Evolutionary conservation across 2,888 invertebrate species (phyloP).

Genomic region (Apodemia zela): DNA sequence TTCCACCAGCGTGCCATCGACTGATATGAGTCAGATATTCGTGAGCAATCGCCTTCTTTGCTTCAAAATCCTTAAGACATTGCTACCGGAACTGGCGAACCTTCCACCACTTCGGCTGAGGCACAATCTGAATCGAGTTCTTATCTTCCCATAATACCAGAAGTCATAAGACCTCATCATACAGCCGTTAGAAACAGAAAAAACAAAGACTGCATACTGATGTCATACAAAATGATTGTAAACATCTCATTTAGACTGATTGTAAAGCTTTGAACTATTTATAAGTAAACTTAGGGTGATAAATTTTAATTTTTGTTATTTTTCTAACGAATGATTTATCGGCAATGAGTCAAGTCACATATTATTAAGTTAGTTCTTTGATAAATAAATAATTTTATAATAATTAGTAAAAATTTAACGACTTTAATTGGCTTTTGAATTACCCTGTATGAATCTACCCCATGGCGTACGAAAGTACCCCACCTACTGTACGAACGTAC

Average conservation of each 20-base stretch:
- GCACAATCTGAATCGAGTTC: constrained; percentile 11
- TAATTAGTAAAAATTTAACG: too few species aligned
- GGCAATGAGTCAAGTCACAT: too few species aligned
- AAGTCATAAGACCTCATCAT: background rate
- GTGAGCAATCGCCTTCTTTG: background rate
- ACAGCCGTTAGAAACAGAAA: constrained; percentile 17
- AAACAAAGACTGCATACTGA: constrained; percentile 6
- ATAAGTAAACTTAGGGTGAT: background rate
- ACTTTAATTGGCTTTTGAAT: too few species aligned
- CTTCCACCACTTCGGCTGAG: constrained; percentile 17
- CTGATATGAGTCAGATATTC: background rate
- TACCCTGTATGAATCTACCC: too few species aligned
- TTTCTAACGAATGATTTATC: too few species aligned
- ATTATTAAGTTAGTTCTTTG: too few species aligned
- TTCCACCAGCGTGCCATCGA: background rate
- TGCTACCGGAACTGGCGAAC: constrained; percentile 19
- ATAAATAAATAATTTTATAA: too few species aligned
- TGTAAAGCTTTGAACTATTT: background rate
- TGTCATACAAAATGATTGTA: background rate
- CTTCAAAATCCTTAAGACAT: constrained; percentile 12
- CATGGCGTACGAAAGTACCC: constrained; percentile 16
- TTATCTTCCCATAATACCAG: background rate
- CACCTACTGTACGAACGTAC: constrained; percentile 21
- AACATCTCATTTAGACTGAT: background rate
- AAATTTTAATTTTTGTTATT: too few species aligned